Base-by-base conservation (phyloP, 2,888 invertebrate species). In the Pomacea canaliculata region DNA sequence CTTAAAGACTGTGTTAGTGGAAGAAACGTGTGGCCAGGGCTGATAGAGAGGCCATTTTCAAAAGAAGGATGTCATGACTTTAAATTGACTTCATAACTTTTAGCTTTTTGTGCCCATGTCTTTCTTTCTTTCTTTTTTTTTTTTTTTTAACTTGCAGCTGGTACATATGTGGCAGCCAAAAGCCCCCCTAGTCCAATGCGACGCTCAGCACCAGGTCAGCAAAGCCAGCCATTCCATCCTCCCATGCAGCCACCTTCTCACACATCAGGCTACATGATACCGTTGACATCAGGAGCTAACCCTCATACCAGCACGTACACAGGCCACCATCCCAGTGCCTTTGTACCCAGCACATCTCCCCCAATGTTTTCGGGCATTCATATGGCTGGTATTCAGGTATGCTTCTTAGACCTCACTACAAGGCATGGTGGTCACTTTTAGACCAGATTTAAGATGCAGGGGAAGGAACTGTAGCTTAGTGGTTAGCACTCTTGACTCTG, bases 121-220 rank as follows among this genome's bases (percentile, higher is more conserved):
- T 16, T 13, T 10, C 8, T 56, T 56, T 56, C 12, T 8, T 5
- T 5, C 37, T 23, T 23, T 23, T 23, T 0, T 23, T 23, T 23
- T 23, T 23, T 51, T 8, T 51, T 51, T 51, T 51, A 10, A 10
- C 12, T 56, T 56, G 16, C 51, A 86, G 89, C 88, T 79, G 81
- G 89, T 74, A 87, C 85, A 75, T 87, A 83, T 79, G 87, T 86
- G 77, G 87, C 85, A 77, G 90, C 86, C 82, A 91, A 92, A 85
- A 92, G 91, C 83, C 91, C 92, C 46, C 91, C 92, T 49, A 91
- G 91, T 85, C 93, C 92, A 67, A 91, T 94, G 83, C 93, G 95
- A 76, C 95, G 95, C 90, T 85, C 78, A 18, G 67, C 60, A 59
- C 23, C 73, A 0, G 81, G 72, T 49, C 27, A 60, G 46, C 67